Evolutionary conservation across 2,888 invertebrate species (phyloP).

Genomic region (Xanthia icteritia): DNA sequence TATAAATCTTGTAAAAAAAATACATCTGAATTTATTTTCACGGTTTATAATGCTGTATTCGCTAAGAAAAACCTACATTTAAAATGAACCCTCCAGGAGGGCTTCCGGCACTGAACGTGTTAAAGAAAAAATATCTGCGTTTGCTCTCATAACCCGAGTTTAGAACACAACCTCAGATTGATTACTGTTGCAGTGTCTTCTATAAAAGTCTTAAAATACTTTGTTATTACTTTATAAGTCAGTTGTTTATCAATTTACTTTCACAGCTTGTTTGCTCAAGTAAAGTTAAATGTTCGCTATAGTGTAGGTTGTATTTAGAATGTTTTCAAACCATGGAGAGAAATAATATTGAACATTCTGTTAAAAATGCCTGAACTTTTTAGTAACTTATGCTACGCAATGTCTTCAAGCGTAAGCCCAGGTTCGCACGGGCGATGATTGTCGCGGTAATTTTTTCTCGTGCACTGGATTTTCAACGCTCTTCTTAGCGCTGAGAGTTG

Average conservation of each 20-base stretch:
- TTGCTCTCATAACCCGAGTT: background rate
- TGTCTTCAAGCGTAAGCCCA: background rate
- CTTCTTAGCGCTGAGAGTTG: too few species aligned
- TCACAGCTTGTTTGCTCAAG: background rate
- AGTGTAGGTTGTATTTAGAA: background rate
- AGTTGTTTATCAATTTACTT: conserved; percentile 14
- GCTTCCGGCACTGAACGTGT: too few species aligned
- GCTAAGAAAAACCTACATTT: too few species aligned
- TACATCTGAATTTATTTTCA: too few species aligned
- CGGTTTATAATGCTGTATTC: too few species aligned
- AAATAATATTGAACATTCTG: conserved; percentile 2
- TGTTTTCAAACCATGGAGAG: conserved; percentile 5
- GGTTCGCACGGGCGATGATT: too few species aligned
- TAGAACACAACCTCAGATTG: background rate
- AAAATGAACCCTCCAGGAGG: too few species aligned
- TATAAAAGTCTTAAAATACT: background rate
- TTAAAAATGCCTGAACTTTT: background rate
- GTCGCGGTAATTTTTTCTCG: too few species aligned
- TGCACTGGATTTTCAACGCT: too few species aligned
- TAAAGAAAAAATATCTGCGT: background rate
- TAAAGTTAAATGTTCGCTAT: conserved; percentile 11
- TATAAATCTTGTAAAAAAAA: too few species aligned
- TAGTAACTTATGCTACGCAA: background rate
- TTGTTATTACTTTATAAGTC: conserved; percentile 2
- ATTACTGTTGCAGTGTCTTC: background rate